phyloP scores from a whole-genome alignment of 1,140 invertebrate species.

The Zaprionus davidi region DNA sequence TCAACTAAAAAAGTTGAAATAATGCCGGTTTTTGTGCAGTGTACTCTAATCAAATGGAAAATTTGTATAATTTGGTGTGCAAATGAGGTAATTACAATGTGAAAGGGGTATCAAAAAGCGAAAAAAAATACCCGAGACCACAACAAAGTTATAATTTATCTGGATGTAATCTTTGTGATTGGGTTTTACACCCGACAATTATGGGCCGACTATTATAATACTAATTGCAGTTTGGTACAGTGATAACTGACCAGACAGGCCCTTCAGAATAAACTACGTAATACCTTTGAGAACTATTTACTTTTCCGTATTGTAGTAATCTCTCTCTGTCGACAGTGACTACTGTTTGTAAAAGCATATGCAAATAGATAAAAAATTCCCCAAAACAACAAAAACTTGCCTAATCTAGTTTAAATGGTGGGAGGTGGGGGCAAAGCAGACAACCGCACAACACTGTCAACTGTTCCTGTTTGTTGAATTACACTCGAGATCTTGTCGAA shows the following conservation, averaged over 20 bases:
- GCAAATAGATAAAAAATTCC: slow-evolving; percentile 27
- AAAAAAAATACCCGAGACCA: slow-evolving; percentile 34
- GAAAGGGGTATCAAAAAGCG: neutral
- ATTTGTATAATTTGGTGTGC: slow-evolving; percentile 53
- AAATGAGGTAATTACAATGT: slow-evolving; percentile 61
- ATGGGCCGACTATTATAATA: slow-evolving; percentile 16
- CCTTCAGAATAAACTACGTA: neutral
- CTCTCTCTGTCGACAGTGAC: neutral
- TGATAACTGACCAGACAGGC: neutral
- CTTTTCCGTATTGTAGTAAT: neutral
- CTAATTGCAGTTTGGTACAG: neutral
- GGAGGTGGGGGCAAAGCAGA: neutral
- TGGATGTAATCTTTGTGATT: slow-evolving; percentile 4
- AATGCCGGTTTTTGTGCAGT: slow-evolving; percentile 27
- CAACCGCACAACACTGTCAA: neutral
- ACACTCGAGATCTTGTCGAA: neutral
- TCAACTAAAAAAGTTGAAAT: neutral
- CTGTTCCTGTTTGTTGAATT: slow-evolving; percentile 20
- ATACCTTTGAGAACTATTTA: neutral
- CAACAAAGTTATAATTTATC: slow-evolving; percentile 30
- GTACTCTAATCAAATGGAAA: slow-evolving; percentile 55
- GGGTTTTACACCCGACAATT: slow-evolving; percentile 22
- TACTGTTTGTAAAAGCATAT: neutral
- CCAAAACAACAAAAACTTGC: slow-evolving; percentile 19
- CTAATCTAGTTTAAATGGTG: neutral